Evolutionary conservation across 92 coral and sea anemone species (phyloP), one percentile per base, ranked within the genome.

Genomic region (Paramuricea clavata): DNA sequence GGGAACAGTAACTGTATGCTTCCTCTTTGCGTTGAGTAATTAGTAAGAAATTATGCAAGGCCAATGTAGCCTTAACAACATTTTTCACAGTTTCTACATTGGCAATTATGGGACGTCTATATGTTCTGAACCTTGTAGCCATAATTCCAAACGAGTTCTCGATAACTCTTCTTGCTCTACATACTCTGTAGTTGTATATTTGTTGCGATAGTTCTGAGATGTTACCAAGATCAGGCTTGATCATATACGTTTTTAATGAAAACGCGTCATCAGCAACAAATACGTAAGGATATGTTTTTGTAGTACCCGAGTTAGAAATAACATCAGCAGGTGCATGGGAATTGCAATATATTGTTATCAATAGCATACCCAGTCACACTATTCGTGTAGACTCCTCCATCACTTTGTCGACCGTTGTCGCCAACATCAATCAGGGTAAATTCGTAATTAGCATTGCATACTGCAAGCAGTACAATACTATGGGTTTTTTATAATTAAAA

Each of bases 221-320:
- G 67, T 47, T 83, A 49, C 75, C 83, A 49, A 65, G 83, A 25
- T 56, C 34, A 25, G 83, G 83, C 71, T 74, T 74, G 26, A 85
- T 85, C 62, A 75, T 74, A 49, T 75, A 85, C 11, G 83, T 74
- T 71, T 74, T 73, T 35, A 84, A 84, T 8, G 81, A 52, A 59
- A 85, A 85, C 26, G 83, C 83, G 44, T 85, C 76, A 44, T 85
- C 88, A 49, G 74, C 83, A 16, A 85, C 76, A 76, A 85, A 85
- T 42, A 79, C 89, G 47, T 77, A 50, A 31, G 82, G 82, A 50
- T 27, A 77, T 21, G 28, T 42, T 74, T 17, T 16, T 2, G 50
- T 23, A 2, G 61, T 74, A 28, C 12, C 69, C 10, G 68, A 50
- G 59, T 50, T 50, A 26, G 22, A 3, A 32, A 75, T 75, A 17